Percentiles rank a stretch among this genome's conserved stretches.
Conservation (phyloP, 30 jellyfish, hydroid and myxozoan species). For the Cassiopea andromeda region DNA sequence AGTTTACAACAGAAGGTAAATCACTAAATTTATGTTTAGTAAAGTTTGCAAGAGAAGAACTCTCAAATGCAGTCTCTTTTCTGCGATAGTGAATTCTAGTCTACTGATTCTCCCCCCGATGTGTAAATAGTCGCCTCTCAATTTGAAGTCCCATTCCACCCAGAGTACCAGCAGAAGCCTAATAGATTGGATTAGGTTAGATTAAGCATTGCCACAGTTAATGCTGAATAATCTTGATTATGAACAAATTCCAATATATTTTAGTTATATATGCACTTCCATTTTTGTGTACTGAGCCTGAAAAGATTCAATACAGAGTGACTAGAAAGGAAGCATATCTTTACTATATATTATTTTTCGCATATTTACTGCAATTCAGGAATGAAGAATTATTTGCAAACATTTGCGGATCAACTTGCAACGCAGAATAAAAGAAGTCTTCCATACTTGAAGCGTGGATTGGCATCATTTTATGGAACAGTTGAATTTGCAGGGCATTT, state of each 20-base stretch:
- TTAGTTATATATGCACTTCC: not conserved
- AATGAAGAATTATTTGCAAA: constrained; percentile 8
- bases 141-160: too few species aligned
- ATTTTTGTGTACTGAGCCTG: too few species aligned
- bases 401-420: constrained; percentile 1
- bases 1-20: constrained; percentile 6
- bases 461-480: constrained; percentile 14
- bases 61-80: not conserved
- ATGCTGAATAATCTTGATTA: not conserved
- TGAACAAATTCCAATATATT: not conserved
- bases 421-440: constrained; percentile 1
- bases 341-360: not conserved
- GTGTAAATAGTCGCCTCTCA: too few species aligned
- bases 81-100: not conserved
- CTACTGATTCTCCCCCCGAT: too few species aligned
- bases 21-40: too few species aligned
- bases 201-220: not conserved
- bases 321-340: not conserved
- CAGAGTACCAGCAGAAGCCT: too few species aligned
- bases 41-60: too few species aligned
- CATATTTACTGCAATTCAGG: not conserved
- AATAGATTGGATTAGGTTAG: too few species aligned
- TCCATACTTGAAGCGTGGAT: not conserved
- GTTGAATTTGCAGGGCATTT: not conserved
- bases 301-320: not conserved